These are phyloP conservation scores for Lacanobia wlatinum DNA, from an alignment of 2,888 invertebrate species.

Conservation along the genomic window DNA sequence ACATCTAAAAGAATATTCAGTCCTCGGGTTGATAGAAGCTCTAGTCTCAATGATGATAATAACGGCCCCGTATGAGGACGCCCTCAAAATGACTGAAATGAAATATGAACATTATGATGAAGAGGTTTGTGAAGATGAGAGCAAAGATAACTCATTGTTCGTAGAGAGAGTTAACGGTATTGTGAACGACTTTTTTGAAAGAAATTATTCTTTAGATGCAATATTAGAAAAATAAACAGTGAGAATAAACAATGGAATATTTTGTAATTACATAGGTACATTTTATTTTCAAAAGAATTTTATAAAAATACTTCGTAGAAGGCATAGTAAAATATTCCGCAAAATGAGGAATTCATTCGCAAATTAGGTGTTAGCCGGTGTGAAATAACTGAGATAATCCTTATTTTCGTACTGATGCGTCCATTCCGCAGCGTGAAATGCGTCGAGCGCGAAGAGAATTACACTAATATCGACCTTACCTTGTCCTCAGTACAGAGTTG, in stretches of 20 bases:
- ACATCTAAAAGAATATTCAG: conserved; percentile 79
- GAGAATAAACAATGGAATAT: neutral
- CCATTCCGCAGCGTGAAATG: conserved; percentile 34
- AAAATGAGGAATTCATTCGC: conserved; percentile 34
- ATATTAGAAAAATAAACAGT: conserved; percentile 69
- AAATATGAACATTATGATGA: conserved; percentile 75
- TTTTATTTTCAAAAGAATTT: conserved; percentile 14
- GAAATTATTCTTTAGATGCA: conserved; percentile 75
- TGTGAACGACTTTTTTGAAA: conserved; percentile 79
- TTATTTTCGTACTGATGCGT: conserved; percentile 53
- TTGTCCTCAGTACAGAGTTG: conserved; percentile 44
- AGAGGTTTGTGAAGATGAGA: conserved; percentile 67
- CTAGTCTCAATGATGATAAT: conserved; percentile 85
- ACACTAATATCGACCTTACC: conserved; percentile 48
- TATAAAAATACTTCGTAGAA: neutral
- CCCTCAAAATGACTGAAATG: conserved; percentile 80
- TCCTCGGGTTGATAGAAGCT: conserved; percentile 82
- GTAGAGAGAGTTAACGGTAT: conserved; percentile 81
- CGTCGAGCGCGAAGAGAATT: conserved; percentile 24
- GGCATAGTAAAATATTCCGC: neutral
- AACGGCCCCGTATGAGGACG: conserved; percentile 80
- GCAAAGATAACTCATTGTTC: conserved; percentile 71
- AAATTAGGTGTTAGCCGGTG: conserved; percentile 39
- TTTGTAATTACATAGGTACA: neutral
- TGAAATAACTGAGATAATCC: conserved; percentile 45